Evolutionary conservation across 2,113 vertebrate species (phyloP).

Genomic region (Capreolus pygargus): DNA sequence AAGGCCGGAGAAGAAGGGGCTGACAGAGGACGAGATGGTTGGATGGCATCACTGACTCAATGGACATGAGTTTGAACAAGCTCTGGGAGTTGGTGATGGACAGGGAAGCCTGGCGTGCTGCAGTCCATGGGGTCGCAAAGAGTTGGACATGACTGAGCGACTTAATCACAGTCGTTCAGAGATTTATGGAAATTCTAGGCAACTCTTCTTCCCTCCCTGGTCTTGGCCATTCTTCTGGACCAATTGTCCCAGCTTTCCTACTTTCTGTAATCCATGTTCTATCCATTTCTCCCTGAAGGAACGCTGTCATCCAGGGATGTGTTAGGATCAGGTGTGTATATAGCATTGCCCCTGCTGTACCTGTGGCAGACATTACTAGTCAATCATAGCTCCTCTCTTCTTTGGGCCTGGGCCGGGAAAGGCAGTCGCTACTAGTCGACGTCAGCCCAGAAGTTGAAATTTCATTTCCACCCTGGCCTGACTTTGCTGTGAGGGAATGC

Average conservation of each 20-base stretch:
- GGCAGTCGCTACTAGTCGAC: background rate
- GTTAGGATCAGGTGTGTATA: fast-evolving
- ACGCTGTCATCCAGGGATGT: background rate
- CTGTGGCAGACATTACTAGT: background rate
- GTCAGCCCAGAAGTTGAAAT: background rate
- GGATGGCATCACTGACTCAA: background rate
- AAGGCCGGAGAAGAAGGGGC: background rate
- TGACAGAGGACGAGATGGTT: background rate
- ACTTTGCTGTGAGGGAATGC: background rate
- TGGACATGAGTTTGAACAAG: background rate
- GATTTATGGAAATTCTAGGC: background rate
- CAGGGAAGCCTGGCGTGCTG: background rate
- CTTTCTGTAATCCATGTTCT: fast-evolving
- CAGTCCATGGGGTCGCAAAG: background rate
- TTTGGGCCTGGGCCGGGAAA: background rate
- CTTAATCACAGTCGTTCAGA: background rate
- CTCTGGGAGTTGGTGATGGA: background rate
- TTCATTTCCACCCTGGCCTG: background rate
- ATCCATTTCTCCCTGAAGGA: background rate
- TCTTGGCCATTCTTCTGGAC: background rate
- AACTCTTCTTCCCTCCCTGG: background rate
- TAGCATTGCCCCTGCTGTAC: fast-evolving
- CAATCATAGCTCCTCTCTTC: background rate
- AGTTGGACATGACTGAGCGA: background rate
- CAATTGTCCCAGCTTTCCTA: too few relatives aligned